Percentiles rank a stretch among this genome's conserved stretches.
Evolutionary conservation across 2,888 invertebrate species (phyloP).

Genomic region (Apotomis capreana): DNA sequence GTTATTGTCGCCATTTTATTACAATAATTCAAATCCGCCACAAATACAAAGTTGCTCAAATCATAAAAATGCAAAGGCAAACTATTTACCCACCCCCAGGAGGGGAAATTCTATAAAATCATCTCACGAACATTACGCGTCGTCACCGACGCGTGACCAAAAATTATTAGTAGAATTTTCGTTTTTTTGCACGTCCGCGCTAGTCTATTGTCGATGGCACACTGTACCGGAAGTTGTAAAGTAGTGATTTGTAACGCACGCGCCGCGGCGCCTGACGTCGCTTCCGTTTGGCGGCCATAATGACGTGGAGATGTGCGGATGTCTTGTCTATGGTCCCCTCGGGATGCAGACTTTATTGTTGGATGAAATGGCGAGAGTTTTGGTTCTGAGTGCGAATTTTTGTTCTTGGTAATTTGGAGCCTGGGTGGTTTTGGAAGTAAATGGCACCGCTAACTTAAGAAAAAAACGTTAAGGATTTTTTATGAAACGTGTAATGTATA

Average conservation of each 20-base stretch:
- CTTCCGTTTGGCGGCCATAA: slow-evolving; percentile 76
- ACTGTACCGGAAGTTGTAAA: slow-evolving; percentile 82
- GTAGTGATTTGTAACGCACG: slow-evolving; percentile 84
- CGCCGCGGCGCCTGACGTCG: slow-evolving; percentile 79
- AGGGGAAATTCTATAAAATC: slow-evolving; percentile 76
- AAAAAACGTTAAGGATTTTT: no score
- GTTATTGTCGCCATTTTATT: no score
- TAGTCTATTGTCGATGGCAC: slow-evolving; percentile 58
- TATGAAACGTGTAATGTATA: no score
- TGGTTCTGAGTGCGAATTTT: no score
- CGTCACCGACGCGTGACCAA: slow-evolving; percentile 70
- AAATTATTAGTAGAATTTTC: slow-evolving; percentile 71
- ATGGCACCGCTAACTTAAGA: no score
- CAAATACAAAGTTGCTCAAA: slow-evolving; percentile 26
- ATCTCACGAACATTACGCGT: slow-evolving; percentile 77
- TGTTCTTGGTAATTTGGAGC: not conserved
- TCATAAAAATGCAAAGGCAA: slow-evolving; percentile 37
- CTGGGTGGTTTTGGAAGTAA: slow-evolving; percentile 8
- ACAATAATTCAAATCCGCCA: not conserved
- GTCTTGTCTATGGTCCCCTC: slow-evolving; percentile 45
- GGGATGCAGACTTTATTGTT: not conserved
- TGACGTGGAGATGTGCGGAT: slow-evolving; percentile 63
- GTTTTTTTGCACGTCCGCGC: slow-evolving; percentile 68
- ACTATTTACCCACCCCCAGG: slow-evolving; percentile 20
- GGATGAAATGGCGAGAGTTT: no score